Evolutionary conservation across 2,113 vertebrate species (phyloP).

Genomic region (Dissostichus mawsoni): DNA sequence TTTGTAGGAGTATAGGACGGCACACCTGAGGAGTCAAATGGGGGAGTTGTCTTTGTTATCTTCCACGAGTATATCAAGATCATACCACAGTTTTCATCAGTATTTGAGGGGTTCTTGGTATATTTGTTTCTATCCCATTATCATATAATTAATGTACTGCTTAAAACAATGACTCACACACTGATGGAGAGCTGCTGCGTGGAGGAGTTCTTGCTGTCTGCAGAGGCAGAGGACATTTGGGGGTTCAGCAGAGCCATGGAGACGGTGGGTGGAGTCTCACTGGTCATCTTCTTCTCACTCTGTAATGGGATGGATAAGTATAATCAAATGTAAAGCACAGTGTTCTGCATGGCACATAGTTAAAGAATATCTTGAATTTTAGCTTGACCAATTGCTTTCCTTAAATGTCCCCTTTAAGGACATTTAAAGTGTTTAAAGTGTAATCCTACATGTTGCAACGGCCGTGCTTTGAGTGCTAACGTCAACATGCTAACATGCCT

Average conservation of each 20-base stretch:
- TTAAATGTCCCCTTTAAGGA: neutral
- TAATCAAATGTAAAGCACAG: conserved; percentile 23
- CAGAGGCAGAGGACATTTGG: conserved; percentile 69
- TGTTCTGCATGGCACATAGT: neutral
- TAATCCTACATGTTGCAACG: neutral
- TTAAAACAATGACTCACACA: conserved; percentile 81
- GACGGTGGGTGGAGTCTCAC: conserved; percentile 76
- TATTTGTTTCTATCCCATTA: conserved; percentile 30
- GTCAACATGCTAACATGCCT: neutral
- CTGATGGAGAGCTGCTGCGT: conserved; percentile 87
- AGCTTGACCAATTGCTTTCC: neutral
- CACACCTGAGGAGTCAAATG: conserved; percentile 83
- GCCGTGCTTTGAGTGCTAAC: neutral
- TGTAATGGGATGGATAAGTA: conserved; percentile 50
- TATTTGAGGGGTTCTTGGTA: neutral
- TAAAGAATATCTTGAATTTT: neutral
- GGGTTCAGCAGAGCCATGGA: conserved; percentile 85
- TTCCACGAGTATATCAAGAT: neutral
- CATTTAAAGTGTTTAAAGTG: neutral
- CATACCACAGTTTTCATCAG: neutral
- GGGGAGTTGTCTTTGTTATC: neutral
- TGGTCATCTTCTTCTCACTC: conserved; percentile 79
- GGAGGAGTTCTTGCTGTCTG: conserved; percentile 79
- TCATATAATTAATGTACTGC: conserved; percentile 25
- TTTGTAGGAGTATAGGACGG: conserved; percentile 89